These are phyloP conservation scores for Cepphus grylle DNA, from an alignment of 2,113 vertebrate species.

Conservation along the genomic window DNA sequence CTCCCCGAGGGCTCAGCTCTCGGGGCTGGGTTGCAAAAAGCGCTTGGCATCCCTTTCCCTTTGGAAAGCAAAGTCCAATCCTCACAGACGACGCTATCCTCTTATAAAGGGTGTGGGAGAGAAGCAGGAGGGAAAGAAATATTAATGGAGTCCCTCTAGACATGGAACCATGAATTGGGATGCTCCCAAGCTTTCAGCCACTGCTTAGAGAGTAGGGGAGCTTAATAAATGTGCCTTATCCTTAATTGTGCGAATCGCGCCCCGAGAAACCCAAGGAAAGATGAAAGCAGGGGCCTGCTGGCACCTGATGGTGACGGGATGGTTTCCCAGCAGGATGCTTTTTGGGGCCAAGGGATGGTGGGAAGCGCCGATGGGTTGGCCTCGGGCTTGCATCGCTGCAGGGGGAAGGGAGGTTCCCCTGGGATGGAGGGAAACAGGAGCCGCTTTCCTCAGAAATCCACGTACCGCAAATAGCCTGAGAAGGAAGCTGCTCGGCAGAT, in stretches of 20 bases:
- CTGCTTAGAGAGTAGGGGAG: background rate
- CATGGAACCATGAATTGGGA: background rate
- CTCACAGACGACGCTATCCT: fast-evolving
- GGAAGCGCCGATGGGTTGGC: background rate
- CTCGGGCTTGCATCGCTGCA: background rate
- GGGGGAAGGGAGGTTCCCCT: background rate
- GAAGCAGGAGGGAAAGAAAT: background rate
- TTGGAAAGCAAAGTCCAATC: background rate
- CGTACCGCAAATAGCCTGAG: background rate
- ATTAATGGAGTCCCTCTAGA: background rate
- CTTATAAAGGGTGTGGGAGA: background rate
- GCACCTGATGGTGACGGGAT: background rate
- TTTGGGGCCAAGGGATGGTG: background rate
- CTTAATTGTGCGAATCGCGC: background rate
- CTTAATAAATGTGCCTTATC: fast-evolving
- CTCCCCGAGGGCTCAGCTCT: background rate
- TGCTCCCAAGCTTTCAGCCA: background rate
- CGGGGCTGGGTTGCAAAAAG: background rate
- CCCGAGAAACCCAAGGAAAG: background rate
- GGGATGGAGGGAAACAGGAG: background rate
- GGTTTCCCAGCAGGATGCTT: background rate
- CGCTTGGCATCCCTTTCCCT: background rate
- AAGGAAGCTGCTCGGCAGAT: background rate
- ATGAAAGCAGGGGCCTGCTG: background rate
- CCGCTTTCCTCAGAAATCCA: background rate